Conservation (phyloP, 2,797 vertebrate species). For the Pseudocheirus occidentalis region DNA sequence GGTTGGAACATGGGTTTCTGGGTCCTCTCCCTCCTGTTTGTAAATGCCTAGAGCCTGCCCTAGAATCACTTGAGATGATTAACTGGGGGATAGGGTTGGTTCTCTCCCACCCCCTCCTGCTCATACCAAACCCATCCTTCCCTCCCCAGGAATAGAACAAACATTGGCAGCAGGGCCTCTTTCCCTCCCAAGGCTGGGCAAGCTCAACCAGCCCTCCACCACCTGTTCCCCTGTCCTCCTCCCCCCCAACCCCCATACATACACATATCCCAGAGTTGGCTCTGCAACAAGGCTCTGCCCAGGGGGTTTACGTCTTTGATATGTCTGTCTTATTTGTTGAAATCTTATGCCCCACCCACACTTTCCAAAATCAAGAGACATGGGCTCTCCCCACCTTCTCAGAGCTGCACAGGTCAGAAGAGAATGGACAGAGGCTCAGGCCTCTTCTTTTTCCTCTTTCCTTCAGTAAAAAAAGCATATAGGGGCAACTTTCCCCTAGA, state of each 20-base stretch:
- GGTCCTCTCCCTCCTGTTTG: slow-evolving; percentile 65
- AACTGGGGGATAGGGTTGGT: slow-evolving; percentile 78
- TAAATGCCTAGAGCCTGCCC: slow-evolving; percentile 32
- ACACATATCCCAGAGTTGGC: neutral
- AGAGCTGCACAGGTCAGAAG: neutral
- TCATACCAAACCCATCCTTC: slow-evolving; percentile 72
- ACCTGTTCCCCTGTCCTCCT: neutral
- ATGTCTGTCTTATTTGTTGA: neutral
- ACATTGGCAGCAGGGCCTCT: slow-evolving; percentile 81
- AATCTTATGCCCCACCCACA: rapidly evolving
- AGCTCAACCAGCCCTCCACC: neutral
- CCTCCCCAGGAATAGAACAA: slow-evolving; percentile 76
- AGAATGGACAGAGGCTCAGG: neutral
- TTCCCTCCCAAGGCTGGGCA: slow-evolving; percentile 30
- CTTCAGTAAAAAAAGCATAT: neutral
- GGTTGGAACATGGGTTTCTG: neutral
- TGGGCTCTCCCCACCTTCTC: neutral
- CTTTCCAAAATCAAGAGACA: neutral
- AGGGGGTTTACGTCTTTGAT: neutral
- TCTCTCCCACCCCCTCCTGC: slow-evolving; percentile 76
- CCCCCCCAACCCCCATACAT: neutral
- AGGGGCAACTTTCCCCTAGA: neutral
- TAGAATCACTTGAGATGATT: slow-evolving; percentile 77
- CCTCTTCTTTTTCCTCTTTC: neutral
- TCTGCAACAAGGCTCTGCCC: neutral